These are phyloP conservation scores for Rhea pennata DNA, from an alignment of 2,113 vertebrate species.

Conservation along the genomic window DNA sequence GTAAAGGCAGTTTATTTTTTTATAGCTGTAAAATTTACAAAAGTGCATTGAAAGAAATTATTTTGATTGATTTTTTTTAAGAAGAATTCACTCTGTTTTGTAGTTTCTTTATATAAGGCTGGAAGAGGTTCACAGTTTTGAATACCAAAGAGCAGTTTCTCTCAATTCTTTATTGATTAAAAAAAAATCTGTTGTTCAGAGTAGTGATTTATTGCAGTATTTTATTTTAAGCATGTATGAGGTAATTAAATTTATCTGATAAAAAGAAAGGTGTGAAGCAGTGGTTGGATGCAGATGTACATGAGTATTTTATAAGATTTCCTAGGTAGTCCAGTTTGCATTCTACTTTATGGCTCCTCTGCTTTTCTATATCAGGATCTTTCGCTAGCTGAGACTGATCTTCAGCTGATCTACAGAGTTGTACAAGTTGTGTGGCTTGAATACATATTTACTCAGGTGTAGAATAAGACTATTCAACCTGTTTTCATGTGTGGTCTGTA, in stretches of 20 bases:
- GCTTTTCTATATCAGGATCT: not conserved
- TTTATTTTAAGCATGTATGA: not conserved
- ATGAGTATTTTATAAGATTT: not conserved
- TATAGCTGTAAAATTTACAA: not conserved
- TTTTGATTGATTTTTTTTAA: not conserved
- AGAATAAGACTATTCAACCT: not conserved
- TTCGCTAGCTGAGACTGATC: constrained; percentile 1
- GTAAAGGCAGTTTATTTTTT: not conserved
- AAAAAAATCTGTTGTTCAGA: not conserved
- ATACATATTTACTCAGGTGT: not conserved
- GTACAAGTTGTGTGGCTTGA: not conserved
- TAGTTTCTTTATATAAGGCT: not conserved
- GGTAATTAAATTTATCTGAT: not conserved
- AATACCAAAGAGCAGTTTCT: constrained; percentile 18
- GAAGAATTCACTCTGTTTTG: not conserved
- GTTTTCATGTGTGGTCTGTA: not conserved
- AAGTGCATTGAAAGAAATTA: not conserved
- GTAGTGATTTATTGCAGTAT: not conserved
- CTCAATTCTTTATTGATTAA: not conserved
- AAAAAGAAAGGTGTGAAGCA: not conserved
- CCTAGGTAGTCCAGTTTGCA: not conserved
- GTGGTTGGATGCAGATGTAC: not conserved
- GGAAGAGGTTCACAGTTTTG: not conserved
- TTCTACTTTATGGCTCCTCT: not conserved
- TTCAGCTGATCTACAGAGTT: not conserved